Evolutionary conservation across 2,797 vertebrate genomes (phyloP).

Genomic region (Apogon hyalosoma): DNA sequence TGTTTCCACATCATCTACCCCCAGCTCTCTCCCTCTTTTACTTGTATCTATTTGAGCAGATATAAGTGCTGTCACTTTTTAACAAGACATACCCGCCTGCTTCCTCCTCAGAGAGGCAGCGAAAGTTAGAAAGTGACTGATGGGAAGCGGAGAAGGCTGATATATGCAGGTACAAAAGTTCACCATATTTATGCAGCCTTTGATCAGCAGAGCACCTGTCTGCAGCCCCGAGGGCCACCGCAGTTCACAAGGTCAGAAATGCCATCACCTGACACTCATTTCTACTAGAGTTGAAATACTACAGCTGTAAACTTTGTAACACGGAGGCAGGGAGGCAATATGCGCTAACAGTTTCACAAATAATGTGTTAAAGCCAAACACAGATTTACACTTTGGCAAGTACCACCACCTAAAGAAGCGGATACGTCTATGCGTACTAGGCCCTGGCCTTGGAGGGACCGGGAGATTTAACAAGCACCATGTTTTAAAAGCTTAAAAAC

Average conservation of each 20-base stretch:
- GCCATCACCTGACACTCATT: constrained; percentile 59
- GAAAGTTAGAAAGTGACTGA: constrained; percentile 53
- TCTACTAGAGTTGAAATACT: constrained; percentile 39
- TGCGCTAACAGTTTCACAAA: neutral
- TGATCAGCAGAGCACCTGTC: constrained; percentile 70
- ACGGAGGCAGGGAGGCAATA: constrained; percentile 13
- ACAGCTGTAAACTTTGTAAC: constrained; percentile 33
- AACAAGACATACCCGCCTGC: constrained; percentile 49
- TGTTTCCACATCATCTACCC: constrained; percentile 43
- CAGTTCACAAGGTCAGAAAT: constrained; percentile 70
- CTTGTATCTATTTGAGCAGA: constrained; percentile 58
- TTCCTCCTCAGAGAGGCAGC: constrained; percentile 49
- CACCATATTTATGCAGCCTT: constrained; percentile 59
- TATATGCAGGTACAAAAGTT: constrained; percentile 68
- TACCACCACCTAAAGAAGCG: no score
- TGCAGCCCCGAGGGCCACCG: constrained; percentile 51
- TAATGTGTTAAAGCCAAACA: no score
- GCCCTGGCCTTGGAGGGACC: neutral
- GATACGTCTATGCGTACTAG: neutral
- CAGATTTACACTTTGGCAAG: no score
- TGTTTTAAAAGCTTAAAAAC: constrained; percentile 21
- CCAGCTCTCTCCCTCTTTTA: constrained; percentile 2
- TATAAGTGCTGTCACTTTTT: constrained; percentile 67
- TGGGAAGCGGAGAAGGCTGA: constrained; percentile 46
- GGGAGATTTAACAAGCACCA: constrained; percentile 10